Evolutionary conservation across 2,113 vertebrate genomes (phyloP).

Genomic region (Sterna hirundo): DNA sequence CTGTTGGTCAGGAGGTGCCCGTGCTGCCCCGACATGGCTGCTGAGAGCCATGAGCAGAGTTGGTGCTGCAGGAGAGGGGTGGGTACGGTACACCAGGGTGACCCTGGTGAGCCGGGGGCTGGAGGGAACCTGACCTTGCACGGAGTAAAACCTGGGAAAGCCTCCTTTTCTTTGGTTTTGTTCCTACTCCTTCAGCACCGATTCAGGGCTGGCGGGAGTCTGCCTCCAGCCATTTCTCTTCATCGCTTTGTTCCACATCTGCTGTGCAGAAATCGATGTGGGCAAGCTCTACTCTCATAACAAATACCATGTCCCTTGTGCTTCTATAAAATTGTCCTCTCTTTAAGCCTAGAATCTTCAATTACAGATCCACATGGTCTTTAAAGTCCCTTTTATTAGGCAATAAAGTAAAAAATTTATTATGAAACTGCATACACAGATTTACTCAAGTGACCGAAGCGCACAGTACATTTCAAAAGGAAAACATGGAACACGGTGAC

Average conservation of each 20-base stretch:
- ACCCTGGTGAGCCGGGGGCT: not conserved
- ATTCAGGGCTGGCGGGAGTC: not conserved
- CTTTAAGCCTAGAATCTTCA: slow-evolving; percentile 25
- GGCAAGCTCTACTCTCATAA: not conserved
- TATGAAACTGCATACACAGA: slow-evolving; percentile 53
- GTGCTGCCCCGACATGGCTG: rapidly evolving
- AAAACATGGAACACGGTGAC: slow-evolving; percentile 61
- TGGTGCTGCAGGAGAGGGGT: not conserved
- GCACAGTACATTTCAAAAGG: slow-evolving; percentile 5
- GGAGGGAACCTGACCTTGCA: not conserved
- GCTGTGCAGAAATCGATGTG: slow-evolving; percentile 7
- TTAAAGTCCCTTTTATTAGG: slow-evolving; percentile 50
- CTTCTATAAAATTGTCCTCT: slow-evolving; percentile 19
- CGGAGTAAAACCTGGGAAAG: not conserved
- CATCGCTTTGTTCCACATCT: not conserved
- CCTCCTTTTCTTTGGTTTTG: not conserved
- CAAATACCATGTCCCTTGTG: slow-evolving; percentile 9
- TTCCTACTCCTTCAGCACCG: not conserved
- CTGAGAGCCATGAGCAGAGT: not conserved
- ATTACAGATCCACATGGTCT: slow-evolving; percentile 32
- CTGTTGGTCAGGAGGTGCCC: not conserved
- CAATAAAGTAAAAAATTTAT: slow-evolving; percentile 61
- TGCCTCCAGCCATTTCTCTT: not conserved
- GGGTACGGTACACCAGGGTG: rapidly evolving
- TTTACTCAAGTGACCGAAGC: not conserved